Conservation (phyloP, 1,140 invertebrate species). For the Drosophila sp. region DNA sequence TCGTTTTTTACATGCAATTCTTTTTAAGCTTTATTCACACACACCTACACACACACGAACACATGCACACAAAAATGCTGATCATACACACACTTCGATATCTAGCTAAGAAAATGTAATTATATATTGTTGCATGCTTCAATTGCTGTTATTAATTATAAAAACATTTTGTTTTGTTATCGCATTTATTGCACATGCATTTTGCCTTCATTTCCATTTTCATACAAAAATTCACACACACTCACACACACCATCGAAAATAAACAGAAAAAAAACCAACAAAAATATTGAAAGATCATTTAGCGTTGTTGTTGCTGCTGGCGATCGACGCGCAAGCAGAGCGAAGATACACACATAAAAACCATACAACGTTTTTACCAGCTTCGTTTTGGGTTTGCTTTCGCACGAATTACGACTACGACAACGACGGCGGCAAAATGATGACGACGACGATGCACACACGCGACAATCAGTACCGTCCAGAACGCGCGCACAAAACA, state of each 20-base stretch:
- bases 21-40: slow-evolving; percentile 36
- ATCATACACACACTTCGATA: slow-evolving; percentile 25
- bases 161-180: slow-evolving; percentile 31
- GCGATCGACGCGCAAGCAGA: slow-evolving; percentile 37
- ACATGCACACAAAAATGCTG: slow-evolving; percentile 21
- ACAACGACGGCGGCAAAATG: slow-evolving; percentile 21
- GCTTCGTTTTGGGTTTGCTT: slow-evolving; percentile 42
- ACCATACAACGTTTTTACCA: slow-evolving; percentile 48
- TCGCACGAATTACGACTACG: slow-evolving; percentile 44
- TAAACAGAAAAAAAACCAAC: slow-evolving; percentile 51
- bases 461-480: slow-evolving; percentile 50
- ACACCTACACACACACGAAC: slow-evolving; percentile 28
- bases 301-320: slow-evolving; percentile 24
- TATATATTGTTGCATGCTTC: background rate
- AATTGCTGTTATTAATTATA: slow-evolving; percentile 19
- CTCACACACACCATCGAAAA: slow-evolving; percentile 14
- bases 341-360: slow-evolving; percentile 11
- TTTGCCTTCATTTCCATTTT: slow-evolving; percentile 16
- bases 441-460: slow-evolving; percentile 30
- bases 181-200: slow-evolving; percentile 29
- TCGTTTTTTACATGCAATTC: slow-evolving; percentile 75
- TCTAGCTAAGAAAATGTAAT: slow-evolving; percentile 30
- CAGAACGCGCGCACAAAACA: slow-evolving; percentile 64
- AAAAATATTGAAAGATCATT: slow-evolving; percentile 58
- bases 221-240: slow-evolving; percentile 26